These are phyloP conservation scores for Listronotus oregonensis DNA, from an alignment of 1,140 invertebrate species.

Conservation along the genomic window DNA sequence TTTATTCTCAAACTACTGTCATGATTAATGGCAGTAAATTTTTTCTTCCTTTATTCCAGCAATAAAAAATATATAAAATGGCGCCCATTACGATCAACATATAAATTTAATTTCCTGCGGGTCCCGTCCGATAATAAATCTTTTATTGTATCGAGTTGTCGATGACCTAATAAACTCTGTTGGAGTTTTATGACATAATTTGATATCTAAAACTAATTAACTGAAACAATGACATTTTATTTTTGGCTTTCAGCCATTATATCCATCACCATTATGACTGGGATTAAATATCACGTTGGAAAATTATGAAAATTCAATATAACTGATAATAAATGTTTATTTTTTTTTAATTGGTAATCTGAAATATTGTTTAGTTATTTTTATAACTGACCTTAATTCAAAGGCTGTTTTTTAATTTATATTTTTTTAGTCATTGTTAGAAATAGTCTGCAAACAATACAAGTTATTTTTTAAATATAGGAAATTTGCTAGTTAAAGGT, in stretches of 20 bases:
- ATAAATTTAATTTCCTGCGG: slow-evolving; percentile 29
- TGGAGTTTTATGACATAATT: slow-evolving; percentile 26
- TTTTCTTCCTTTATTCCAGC: slow-evolving; percentile 7
- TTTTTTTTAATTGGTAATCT: too few species aligned
- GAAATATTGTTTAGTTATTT: too few species aligned
- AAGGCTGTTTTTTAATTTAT: too few species aligned
- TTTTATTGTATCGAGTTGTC: slow-evolving; percentile 31
- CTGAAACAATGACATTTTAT: slow-evolving; percentile 26
- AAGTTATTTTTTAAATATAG: too few species aligned
- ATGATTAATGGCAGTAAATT: slow-evolving; percentile 8
- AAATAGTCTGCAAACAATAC: too few species aligned
- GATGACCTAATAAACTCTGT: slow-evolving; percentile 20
- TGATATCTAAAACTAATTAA: slow-evolving; percentile 28
- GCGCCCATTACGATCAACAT: slow-evolving; percentile 14
- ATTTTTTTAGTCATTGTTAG: too few species aligned
- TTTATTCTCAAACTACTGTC: neutral
- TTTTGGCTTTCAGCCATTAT: slow-evolving; percentile 13
- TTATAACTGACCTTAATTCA: too few species aligned
- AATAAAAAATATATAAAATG: slow-evolving; percentile 20
- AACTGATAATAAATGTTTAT: too few species aligned
- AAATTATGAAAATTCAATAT: too few species aligned
- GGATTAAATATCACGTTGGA: too few species aligned
- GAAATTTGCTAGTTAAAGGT: too few species aligned
- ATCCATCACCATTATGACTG: slow-evolving; percentile 1
- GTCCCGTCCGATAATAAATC: slow-evolving; percentile 24